Percentiles rank a stretch among this genome's conserved stretches.
These are phyloP conservation scores for Galaxea fascicularis DNA, from an alignment of 92 coral and sea anemone genomes.

Conservation along the genomic window DNA sequence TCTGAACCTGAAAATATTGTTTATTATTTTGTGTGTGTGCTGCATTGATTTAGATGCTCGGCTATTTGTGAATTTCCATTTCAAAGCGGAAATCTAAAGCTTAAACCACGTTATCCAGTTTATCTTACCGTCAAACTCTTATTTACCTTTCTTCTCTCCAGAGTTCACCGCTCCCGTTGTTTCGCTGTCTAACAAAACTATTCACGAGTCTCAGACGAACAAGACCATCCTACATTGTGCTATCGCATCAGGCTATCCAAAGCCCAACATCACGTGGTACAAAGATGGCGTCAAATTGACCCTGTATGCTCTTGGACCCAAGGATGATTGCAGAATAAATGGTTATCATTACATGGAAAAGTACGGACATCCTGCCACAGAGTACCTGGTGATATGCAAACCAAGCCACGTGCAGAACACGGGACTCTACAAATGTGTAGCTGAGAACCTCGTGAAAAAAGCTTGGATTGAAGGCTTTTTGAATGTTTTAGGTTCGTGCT, in stretches of 20 bases:
- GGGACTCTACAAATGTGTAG: slow-evolving; percentile 81
- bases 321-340: slow-evolving; percentile 50
- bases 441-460: slow-evolving; percentile 55
- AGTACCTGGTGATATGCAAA: slow-evolving; percentile 74
- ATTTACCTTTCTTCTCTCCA: slow-evolving; percentile 2
- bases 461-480: slow-evolving; percentile 55
- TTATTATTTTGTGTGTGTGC: no score
- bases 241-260: slow-evolving; percentile 77
- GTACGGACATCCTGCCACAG: slow-evolving; percentile 53
- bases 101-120: no score
- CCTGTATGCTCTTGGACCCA: slow-evolving; percentile 58
- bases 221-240: slow-evolving; percentile 60
- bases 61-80: no score
- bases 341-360: slow-evolving; percentile 68
- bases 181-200: slow-evolving; percentile 69
- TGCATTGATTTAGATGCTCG: no score
- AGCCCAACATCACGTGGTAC: slow-evolving; percentile 86
- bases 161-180: slow-evolving; percentile 65
- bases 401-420: slow-evolving; percentile 66
- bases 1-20: no score
- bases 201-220: slow-evolving; percentile 45
- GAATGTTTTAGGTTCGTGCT: slow-evolving; percentile 69
- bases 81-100: no score
- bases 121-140: neutral
- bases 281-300: slow-evolving; percentile 52